Percentiles rank a stretch among this genome's conserved stretches.
Evolutionary conservation across 2,113 vertebrate genomes (phyloP).

Genomic region (Pluvianellus socialis): DNA sequence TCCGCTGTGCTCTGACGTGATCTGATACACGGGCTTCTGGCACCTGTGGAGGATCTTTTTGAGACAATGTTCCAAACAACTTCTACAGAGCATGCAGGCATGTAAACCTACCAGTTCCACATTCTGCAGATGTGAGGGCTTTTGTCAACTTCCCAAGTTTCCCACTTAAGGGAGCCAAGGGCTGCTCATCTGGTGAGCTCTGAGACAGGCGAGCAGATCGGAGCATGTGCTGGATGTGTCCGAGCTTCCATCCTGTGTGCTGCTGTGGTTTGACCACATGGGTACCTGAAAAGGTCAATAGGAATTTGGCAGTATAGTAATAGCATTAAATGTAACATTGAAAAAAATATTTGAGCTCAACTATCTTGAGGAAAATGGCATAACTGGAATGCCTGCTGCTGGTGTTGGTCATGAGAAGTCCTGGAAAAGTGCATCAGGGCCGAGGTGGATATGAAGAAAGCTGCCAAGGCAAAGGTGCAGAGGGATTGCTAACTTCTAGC

Average conservation of each 20-base stretch:
- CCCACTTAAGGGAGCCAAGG: background rate
- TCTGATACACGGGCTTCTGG: background rate
- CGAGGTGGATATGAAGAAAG: background rate
- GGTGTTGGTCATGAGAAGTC: background rate
- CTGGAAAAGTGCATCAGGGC: background rate
- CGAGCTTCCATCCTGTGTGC: accelerated
- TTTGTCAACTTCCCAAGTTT: background rate
- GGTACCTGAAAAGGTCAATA: background rate
- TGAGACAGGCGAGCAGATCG: accelerated
- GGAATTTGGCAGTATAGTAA: background rate
- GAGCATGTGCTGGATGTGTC: background rate
- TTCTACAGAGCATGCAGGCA: background rate
- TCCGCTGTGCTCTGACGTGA: accelerated
- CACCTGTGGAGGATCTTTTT: background rate
- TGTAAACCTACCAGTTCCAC: background rate
- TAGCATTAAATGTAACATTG: background rate
- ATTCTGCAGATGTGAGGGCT: background rate
- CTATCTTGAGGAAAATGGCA: background rate
- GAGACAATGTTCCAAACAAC: accelerated
- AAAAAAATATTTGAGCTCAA: background rate
- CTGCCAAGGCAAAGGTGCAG: background rate
- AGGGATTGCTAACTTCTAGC: background rate
- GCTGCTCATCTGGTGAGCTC: background rate
- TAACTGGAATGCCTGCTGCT: background rate
- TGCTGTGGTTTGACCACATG: background rate